Evolutionary conservation across 2,113 vertebrate genomes (phyloP).

Genomic region (Donacobius atricapilla): DNA sequence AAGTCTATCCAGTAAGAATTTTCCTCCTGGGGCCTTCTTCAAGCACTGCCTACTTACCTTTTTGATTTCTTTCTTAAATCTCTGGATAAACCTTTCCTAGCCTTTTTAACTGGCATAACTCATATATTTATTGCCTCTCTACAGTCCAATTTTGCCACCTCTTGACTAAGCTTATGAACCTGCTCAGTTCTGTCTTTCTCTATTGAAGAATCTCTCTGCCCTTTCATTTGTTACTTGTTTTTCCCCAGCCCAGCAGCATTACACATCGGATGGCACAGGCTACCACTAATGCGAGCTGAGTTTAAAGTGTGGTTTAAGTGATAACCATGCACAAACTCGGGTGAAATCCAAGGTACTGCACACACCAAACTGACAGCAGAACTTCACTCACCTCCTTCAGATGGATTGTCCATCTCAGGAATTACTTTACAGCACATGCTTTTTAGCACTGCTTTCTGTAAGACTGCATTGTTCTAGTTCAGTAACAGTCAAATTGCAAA

Average conservation of each 20-base stretch:
- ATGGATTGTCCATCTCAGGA: background rate
- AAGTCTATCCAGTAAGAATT: background rate
- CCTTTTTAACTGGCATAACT: background rate
- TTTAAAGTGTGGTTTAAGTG: background rate
- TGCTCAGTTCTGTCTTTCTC: background rate
- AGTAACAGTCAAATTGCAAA: background rate
- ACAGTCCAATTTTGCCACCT: background rate
- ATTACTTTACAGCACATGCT: background rate
- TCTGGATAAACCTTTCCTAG: background rate
- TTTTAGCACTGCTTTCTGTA: background rate
- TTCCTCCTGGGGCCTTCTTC: background rate
- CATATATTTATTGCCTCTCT: background rate
- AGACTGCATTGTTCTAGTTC: background rate
- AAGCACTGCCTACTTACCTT: background rate
- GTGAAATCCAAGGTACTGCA: background rate
- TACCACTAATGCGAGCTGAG: background rate
- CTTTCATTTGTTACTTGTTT: background rate
- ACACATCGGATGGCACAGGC: background rate
- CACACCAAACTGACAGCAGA: background rate
- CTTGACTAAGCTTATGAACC: background rate
- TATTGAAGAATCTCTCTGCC: background rate
- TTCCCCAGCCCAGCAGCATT: background rate
- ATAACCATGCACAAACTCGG: background rate
- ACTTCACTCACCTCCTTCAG: fast-evolving
- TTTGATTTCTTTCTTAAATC: background rate